phyloP scores from a whole-genome alignment of 2,797 vertebrate species.

The Pseudotriccus pelzelni region DNA sequence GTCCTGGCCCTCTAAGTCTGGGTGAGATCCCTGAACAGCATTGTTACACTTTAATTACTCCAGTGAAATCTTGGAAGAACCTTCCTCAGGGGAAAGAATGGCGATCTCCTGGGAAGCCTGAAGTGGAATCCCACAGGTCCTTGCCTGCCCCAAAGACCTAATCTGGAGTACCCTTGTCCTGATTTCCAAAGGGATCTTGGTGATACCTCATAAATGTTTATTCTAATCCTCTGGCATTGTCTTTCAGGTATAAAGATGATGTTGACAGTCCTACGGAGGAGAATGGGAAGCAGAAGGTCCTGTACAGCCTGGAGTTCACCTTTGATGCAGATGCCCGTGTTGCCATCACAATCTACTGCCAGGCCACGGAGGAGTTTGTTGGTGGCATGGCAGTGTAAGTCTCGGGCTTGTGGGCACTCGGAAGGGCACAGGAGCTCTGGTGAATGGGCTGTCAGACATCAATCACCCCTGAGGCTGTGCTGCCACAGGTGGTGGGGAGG shows the following conservation, averaged over 20 bases:
- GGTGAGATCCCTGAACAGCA: neutral
- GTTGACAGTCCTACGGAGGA: constrained; percentile 87
- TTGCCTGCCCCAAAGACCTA: neutral
- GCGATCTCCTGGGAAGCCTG: neutral
- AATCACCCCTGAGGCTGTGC: neutral
- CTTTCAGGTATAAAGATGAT: constrained; percentile 93
- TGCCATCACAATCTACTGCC: constrained; percentile 96
- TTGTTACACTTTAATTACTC: neutral
- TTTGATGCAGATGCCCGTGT: constrained; percentile 96
- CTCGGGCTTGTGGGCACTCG: neutral
- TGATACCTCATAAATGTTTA: neutral
- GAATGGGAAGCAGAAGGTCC: constrained; percentile 85
- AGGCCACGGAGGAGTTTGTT: constrained; percentile 94
- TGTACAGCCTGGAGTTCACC: constrained; percentile 96
- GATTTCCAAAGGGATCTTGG: neutral
- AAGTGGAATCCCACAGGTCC: neutral
- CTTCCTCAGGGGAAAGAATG: neutral
- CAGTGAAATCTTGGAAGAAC: neutral
- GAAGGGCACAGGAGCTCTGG: neutral
- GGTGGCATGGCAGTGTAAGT: constrained; percentile 95
- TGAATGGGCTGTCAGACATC: neutral
- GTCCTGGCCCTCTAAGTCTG: neutral
- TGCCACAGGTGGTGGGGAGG: neutral
- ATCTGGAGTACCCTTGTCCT: neutral
- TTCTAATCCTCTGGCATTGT: neutral